phyloP scores from a whole-genome alignment of 2,797 vertebrate species.

The Poeciliopsis gracilis region DNA sequence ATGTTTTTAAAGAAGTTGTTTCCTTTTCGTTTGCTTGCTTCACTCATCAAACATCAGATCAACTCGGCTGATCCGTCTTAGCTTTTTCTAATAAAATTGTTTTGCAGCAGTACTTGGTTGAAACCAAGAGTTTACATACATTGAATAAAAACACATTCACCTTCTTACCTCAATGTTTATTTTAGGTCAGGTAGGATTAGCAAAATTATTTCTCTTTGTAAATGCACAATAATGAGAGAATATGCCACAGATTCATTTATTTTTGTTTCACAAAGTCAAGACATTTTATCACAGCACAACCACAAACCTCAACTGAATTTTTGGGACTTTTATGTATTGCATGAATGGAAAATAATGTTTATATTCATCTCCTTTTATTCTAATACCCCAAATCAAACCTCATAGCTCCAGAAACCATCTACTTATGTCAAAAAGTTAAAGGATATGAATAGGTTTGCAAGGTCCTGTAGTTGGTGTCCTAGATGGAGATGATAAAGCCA shows the following conservation, averaged over 20 bases:
- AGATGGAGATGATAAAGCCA: slow-evolving; percentile 63
- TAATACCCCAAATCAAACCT: neutral
- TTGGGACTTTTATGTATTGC: too few relatives aligned
- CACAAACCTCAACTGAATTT: neutral
- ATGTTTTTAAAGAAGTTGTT: slow-evolving; percentile 65
- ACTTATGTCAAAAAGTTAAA: neutral
- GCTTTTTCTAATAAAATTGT: neutral
- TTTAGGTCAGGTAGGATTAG: too few relatives aligned
- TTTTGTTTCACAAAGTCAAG: too few relatives aligned
- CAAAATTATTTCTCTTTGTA: too few relatives aligned
- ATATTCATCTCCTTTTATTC: neutral
- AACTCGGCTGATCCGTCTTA: neutral
- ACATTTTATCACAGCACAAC: neutral
- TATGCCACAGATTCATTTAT: too few relatives aligned
- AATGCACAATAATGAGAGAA: too few relatives aligned
- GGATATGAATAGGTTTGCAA: neutral
- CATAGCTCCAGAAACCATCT: neutral
- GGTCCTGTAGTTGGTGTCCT: slow-evolving; percentile 39
- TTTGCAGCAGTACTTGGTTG: too few relatives aligned
- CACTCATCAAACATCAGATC: neutral
- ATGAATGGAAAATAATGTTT: neutral
- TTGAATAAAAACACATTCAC: too few relatives aligned
- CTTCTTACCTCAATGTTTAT: too few relatives aligned
- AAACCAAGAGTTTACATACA: too few relatives aligned
- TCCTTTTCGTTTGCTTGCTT: slow-evolving; percentile 1